Percentiles rank a stretch among this genome's conserved stretches.
These are phyloP conservation scores for Cabera pusaria DNA, from an alignment of 2,888 invertebrate genomes.

Conservation along the genomic window DNA sequence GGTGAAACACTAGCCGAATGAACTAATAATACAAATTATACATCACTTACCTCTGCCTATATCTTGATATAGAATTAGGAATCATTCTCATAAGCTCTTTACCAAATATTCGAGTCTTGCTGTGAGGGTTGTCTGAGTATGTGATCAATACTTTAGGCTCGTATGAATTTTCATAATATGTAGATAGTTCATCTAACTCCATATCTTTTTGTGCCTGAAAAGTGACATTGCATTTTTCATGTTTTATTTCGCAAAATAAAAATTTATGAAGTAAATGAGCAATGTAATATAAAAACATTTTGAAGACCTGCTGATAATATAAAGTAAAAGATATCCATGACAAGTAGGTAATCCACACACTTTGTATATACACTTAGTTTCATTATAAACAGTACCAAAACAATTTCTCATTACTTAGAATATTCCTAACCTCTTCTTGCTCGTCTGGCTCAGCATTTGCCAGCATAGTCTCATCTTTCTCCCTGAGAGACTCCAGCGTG, in stretches of 20 bases:
- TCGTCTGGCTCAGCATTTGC: conserved; percentile 90
- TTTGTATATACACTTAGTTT: too few relatives aligned
- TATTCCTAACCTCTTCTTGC: conserved; percentile 85
- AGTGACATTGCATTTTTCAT: conserved; percentile 7
- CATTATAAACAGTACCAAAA: neutral
- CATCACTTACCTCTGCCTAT: conserved; percentile 85
- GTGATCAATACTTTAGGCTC: conserved; percentile 98
- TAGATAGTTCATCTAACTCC: conserved; percentile 92
- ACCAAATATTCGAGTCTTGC: conserved; percentile 95
- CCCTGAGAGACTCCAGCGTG: conserved; percentile 96
- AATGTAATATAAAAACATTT: too few relatives aligned
- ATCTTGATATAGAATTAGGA: conserved; percentile 94
- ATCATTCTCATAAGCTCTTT: conserved; percentile 95
- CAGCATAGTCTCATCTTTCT: conserved; percentile 95
- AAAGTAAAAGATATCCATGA: too few relatives aligned
- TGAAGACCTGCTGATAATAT: too few relatives aligned
- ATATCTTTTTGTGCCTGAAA: conserved; percentile 86
- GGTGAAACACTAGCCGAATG: too few relatives aligned
- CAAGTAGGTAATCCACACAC: too few relatives aligned
- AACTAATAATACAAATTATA: neutral
- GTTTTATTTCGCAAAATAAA: too few relatives aligned
- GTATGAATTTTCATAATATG: conserved; percentile 92
- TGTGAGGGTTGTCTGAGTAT: conserved; percentile 95
- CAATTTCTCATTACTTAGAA: neutral
- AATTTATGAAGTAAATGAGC: too few relatives aligned